phyloP scores from a whole-genome alignment of 2,113 vertebrate species.

The Apaloderma vittatum region DNA sequence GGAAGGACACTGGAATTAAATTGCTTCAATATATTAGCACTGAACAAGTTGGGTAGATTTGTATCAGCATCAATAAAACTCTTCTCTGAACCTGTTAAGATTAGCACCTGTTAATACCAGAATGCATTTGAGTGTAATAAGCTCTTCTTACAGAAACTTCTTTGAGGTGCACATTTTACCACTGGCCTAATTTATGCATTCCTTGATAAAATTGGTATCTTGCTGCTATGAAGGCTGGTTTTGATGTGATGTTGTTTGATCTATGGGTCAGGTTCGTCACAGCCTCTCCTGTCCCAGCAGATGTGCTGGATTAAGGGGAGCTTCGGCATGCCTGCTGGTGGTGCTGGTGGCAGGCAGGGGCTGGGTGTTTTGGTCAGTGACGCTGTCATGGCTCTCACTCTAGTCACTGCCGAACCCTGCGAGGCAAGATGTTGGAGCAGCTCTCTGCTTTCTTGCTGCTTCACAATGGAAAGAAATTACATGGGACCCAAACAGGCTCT shows the following conservation, averaged over 20 bases:
- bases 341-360: background rate
- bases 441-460: background rate
- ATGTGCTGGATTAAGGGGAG: rapidly evolving
- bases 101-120: background rate
- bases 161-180: rapidly evolving
- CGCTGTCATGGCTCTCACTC: background rate
- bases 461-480: background rate
- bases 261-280: rapidly evolving
- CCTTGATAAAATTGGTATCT: background rate
- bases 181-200: background rate
- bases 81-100: background rate
- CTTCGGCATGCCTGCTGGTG: rapidly evolving
- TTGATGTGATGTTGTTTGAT: background rate
- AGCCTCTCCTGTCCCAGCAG: background rate
- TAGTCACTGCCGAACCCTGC: background rate
- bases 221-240: background rate
- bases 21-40: background rate
- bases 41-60: background rate
- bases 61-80: background rate
- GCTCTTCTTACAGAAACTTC: background rate
- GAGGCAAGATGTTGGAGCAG: background rate
- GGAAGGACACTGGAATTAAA: background rate
- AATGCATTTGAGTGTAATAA: background rate
- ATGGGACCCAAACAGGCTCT: background rate
- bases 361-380: background rate